Conservation (phyloP, 2,888 invertebrate species). For the Odontomyia ornata region DNA sequence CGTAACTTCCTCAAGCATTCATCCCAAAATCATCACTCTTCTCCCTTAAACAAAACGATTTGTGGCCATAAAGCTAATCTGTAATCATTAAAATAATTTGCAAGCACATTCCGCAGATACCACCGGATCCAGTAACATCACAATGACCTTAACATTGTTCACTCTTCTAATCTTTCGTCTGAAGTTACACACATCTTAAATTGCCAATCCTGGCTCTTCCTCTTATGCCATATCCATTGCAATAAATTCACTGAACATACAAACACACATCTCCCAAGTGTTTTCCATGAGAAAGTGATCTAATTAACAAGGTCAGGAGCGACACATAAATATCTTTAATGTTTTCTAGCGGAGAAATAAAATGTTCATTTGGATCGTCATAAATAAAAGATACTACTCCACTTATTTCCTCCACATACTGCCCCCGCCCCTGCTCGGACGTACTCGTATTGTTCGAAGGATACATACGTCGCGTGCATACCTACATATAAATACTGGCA, state of each 20-base stretch:
- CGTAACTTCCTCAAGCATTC: too few relatives aligned
- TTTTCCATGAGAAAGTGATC: slow-evolving; percentile 43
- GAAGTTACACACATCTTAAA: slow-evolving; percentile 14
- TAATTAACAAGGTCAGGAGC: slow-evolving; percentile 41
- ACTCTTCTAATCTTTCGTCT: background rate
- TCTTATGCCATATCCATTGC: slow-evolving; percentile 13
- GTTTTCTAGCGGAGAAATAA: slow-evolving; percentile 23
- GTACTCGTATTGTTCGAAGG: too few relatives aligned
- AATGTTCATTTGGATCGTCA: slow-evolving; percentile 40
- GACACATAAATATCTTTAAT: slow-evolving; percentile 40
- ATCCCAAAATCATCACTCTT: too few relatives aligned
- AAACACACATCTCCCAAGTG: slow-evolving; percentile 1
- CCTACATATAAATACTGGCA: background rate
- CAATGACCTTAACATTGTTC: slow-evolving; percentile 29
- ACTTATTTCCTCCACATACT: slow-evolving; percentile 15
- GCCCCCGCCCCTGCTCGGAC: too few relatives aligned
- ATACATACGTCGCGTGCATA: background rate
- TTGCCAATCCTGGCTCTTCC: slow-evolving; percentile 22
- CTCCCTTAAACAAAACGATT: too few relatives aligned
- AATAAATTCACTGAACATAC: slow-evolving; percentile 5
- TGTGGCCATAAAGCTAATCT: background rate
- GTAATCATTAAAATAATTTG: background rate
- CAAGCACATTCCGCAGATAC: background rate
- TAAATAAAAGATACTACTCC: slow-evolving; percentile 40
- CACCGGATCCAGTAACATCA: background rate